Evolutionary conservation across 2,113 vertebrate species (phyloP).

Genomic region (Platysteira castanea): DNA sequence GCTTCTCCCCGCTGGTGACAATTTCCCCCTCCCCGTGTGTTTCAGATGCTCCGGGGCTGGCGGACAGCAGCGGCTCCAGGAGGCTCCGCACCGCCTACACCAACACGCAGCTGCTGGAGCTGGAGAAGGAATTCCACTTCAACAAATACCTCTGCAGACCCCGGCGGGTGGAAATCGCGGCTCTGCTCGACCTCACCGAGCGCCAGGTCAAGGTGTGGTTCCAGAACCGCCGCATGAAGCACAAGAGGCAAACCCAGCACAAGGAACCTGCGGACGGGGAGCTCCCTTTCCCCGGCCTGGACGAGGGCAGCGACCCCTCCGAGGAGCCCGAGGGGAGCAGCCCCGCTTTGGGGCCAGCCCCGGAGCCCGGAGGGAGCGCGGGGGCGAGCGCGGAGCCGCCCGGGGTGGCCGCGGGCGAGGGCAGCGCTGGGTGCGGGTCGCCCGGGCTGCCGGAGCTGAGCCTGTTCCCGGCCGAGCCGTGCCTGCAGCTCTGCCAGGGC

Average conservation of each 20-base stretch:
- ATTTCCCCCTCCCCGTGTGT: not conserved
- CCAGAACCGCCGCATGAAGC: slow-evolving; percentile 97
- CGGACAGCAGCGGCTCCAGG: slow-evolving; percentile 82
- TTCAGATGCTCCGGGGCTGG: slow-evolving; percentile 75
- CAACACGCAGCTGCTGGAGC: slow-evolving; percentile 94
- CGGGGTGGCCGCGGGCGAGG: not conserved
- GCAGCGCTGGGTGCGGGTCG: slow-evolving; percentile 57
- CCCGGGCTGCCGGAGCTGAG: slow-evolving; percentile 80
- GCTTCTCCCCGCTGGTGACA: not conserved
- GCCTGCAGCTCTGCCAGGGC: slow-evolving; percentile 73
- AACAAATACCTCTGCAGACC: slow-evolving; percentile 96
- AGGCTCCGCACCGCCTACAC: slow-evolving; percentile 94
- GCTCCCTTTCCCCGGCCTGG: slow-evolving; percentile 53
- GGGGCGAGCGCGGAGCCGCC: slow-evolving; percentile 22
- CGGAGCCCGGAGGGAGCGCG: slow-evolving; percentile 57
- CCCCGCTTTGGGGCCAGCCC: slow-evolving; percentile 22
- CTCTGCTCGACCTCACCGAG: slow-evolving; percentile 90
- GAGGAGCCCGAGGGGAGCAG: slow-evolving; percentile 76
- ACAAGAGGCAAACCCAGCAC: slow-evolving; percentile 90
- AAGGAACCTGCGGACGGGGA: slow-evolving; percentile 81
- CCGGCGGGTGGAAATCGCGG: slow-evolving; percentile 91
- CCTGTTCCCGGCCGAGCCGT: slow-evolving; percentile 77
- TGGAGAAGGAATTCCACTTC: slow-evolving; percentile 98
- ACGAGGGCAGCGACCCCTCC: slow-evolving; percentile 77
- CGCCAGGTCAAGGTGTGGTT: slow-evolving; percentile 98